Percentiles rank a stretch among this genome's conserved stretches.
Conservation (phyloP, 2,888 invertebrate genomes). For the Toxonevra muliebris region DNA sequence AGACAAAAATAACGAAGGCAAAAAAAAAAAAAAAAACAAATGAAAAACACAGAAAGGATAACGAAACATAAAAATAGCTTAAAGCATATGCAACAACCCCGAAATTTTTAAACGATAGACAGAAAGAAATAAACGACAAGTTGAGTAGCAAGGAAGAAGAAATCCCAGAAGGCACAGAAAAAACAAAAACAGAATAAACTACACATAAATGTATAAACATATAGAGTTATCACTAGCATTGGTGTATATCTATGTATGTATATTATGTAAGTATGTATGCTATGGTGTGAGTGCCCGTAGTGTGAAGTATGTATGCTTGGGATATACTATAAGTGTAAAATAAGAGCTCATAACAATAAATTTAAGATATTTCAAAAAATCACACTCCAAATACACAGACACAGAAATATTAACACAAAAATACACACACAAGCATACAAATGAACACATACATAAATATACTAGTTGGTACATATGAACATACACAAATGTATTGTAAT, state of each 20-base stretch:
- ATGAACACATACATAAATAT: neutral
- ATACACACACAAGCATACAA: neutral
- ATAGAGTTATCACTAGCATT: no score
- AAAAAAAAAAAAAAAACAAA: neutral
- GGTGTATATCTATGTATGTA: no score
- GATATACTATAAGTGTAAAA: constrained; percentile 9
- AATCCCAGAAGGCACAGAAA: no score
- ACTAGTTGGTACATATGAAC: neutral
- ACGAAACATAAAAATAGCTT: constrained; percentile 11
- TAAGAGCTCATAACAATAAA: constrained; percentile 23
- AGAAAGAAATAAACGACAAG: no score
- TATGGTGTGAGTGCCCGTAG: constrained; percentile 7
- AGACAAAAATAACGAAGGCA: no score
- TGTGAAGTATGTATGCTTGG: constrained; percentile 18
- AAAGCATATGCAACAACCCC: neutral
- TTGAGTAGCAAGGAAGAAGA: no score
- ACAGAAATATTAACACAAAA: constrained; percentile 1
- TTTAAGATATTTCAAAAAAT: constrained; percentile 17
- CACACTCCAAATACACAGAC: constrained; percentile 5
- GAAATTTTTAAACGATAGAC: no score
- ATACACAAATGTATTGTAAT: no score
- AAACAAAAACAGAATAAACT: no score
- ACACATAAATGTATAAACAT: no score
- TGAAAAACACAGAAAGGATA: neutral
- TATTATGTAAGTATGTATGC: neutral